Conservation (phyloP, 2,797 vertebrate genomes). For the Todus mexicanus region DNA sequence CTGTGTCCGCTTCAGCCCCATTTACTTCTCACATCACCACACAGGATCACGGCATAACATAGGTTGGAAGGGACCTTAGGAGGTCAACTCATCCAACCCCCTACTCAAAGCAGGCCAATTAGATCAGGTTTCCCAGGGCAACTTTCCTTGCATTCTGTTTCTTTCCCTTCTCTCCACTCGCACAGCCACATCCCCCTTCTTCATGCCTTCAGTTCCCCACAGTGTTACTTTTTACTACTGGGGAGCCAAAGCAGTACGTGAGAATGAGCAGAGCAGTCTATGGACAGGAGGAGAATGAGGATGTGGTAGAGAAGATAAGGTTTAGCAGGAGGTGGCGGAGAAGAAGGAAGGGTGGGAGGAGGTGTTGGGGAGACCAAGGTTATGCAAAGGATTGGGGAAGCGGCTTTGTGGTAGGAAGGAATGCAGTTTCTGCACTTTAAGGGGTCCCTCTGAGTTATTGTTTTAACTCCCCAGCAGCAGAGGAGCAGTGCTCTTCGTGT, state of each 20-base stretch:
- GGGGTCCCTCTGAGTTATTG: slow-evolving; percentile 14
- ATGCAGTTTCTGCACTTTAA: slow-evolving; percentile 45
- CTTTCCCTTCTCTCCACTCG: background rate
- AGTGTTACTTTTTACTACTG: background rate
- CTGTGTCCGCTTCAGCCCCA: background rate
- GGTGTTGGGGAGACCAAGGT: slow-evolving; percentile 80
- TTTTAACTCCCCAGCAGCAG: slow-evolving; percentile 1
- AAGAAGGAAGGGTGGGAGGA: slow-evolving; percentile 79
- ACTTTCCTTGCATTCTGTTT: background rate
- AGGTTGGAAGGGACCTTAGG: background rate
- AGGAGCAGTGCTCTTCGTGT: background rate
- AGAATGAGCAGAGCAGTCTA: slow-evolving; percentile 50
- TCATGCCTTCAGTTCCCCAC: background rate
- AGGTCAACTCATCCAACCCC: background rate
- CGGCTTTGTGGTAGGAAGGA: slow-evolving; percentile 69
- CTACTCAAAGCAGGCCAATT: background rate
- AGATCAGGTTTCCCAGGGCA: background rate
- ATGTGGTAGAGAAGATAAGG: slow-evolving; percentile 66
- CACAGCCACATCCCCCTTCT: background rate
- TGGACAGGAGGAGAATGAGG: slow-evolving; percentile 54
- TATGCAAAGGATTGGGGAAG: slow-evolving; percentile 73
- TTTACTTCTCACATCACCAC: background rate
- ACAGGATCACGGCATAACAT: background rate
- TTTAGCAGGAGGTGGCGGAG: slow-evolving; percentile 60
- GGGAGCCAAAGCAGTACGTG: slow-evolving; percentile 45